These are phyloP conservation scores for Crenichthys baileyi DNA, from an alignment of 2,797 vertebrate genomes.

Conservation along the genomic window DNA sequence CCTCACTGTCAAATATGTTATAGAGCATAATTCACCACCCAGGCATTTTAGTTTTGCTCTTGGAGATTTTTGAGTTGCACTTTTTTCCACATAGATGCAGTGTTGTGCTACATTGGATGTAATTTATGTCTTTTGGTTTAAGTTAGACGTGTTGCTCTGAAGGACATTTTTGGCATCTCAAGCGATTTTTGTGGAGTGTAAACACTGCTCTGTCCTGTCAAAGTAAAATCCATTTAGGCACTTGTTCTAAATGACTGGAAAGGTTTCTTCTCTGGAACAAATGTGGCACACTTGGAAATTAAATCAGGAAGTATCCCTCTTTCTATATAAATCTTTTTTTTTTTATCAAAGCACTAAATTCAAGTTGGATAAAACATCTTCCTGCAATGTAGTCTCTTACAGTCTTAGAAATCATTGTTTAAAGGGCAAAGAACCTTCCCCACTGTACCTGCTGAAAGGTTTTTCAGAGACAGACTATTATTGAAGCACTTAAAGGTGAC, in stretches of 20 bases:
- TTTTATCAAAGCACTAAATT: conserved; percentile 39
- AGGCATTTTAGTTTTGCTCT: conserved; percentile 16
- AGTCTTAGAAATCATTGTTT: conserved; percentile 39
- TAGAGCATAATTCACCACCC: conserved; percentile 17
- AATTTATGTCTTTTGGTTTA: conserved; percentile 23
- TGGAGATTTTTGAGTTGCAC: background rate
- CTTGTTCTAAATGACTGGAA: conserved; percentile 18
- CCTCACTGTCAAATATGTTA: conserved; percentile 21
- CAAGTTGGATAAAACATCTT: background rate
- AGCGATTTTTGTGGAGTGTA: conserved; percentile 19
- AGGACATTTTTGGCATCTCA: conserved; percentile 13
- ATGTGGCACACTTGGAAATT: conserved; percentile 33
- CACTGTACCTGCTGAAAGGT: conserved; percentile 4
- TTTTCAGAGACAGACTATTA: conserved; percentile 39
- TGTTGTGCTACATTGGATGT: conserved; percentile 14
- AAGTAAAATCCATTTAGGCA: conserved; percentile 20
- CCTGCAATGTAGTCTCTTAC: conserved; percentile 20
- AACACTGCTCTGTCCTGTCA: conserved; percentile 19
- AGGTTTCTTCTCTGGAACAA: conserved; percentile 27
- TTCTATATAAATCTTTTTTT: conserved; percentile 1
- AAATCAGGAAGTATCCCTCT: conserved; percentile 20
- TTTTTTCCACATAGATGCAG: conserved; percentile 14
- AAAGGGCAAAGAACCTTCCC: conserved; percentile 36
- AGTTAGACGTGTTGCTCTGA: conserved; percentile 8
- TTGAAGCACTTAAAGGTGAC: conserved; percentile 58